Evolutionary conservation across 2,797 vertebrate genomes (phyloP), one percentile per base, ranked within the genome.

Genomic region (Centroberyx gerrardi): DNA sequence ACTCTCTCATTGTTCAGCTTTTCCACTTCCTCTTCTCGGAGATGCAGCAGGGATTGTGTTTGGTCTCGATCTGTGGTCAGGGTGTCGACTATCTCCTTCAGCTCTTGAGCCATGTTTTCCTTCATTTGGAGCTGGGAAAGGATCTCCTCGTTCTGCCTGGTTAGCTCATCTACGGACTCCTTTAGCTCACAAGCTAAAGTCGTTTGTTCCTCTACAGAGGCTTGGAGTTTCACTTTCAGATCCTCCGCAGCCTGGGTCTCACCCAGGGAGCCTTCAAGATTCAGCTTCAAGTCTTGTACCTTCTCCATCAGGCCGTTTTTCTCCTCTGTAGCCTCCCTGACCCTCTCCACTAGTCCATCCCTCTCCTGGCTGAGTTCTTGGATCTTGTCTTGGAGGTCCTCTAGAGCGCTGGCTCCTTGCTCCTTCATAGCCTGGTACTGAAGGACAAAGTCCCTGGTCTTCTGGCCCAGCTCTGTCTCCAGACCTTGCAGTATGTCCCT

Each of bases 371-470:
- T 78, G 1, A 94, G 83, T n/a, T 87, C 13, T 36, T 85, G 58
- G 0, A 90, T 72, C 62, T 95, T 96, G 56, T 96, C 94, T 44
- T 98, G 96, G 40, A 98, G 94, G 28, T 96, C 94, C 79, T 83
- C 90, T 70, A 97, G 84, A 72, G 95, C 94, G 48, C 85, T 90
- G 18, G 95, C 93, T 56, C 95, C 96, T 69, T 97, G 96, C 12
- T 97, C 95, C 80, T 95, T 97, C 95, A 97, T 96, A 33, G 95
- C 93, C 82, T 96, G 89, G 90, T 96, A 96, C 71, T 97, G 96
- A 68, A 89, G 82, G 75, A 96, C 94, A 88, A 98, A 96, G 80
- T 96, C 94, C 38, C 95, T 94, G 27, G 96, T 97, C 71, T 95
- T 96, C 86, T 97, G 96, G 1, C 93, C 93, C 5, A 99, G 88